These are phyloP conservation scores for Euthynnus affinis DNA, from an alignment of 2,797 vertebrate genomes.

Conservation along the genomic window DNA sequence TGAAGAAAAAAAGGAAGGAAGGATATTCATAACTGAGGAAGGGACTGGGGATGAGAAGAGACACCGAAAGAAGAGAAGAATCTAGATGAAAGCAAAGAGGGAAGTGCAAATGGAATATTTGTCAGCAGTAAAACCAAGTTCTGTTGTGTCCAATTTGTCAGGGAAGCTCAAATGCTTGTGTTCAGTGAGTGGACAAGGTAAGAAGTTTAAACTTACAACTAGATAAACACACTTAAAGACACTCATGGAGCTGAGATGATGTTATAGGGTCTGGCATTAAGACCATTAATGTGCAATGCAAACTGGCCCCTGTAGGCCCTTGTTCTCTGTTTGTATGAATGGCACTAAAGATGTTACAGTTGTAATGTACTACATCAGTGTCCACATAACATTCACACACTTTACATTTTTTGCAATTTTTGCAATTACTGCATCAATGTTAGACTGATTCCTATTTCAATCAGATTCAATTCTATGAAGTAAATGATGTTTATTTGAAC, in stretches of 20 bases:
- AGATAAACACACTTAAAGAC: neutral
- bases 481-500: too few relatives aligned
- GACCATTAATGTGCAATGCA: neutral
- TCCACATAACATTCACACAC: too few relatives aligned
- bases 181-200: constrained; percentile 5
- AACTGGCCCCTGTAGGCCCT: neutral
- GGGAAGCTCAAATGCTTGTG: constrained; percentile 7
- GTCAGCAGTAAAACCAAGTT: constrained; percentile 11
- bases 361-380: neutral
- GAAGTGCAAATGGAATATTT: constrained; percentile 6
- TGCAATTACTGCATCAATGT: too few relatives aligned
- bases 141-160: constrained; percentile 1
- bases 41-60: constrained; percentile 11
- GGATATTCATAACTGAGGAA: neutral
- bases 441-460: too few relatives aligned
- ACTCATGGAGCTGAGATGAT: neutral
- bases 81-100: constrained; percentile 19
- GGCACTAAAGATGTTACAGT: neutral
- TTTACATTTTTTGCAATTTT: neutral
- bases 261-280: neutral
- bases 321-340: neutral
- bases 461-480: too few relatives aligned
- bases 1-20: constrained; percentile 13
- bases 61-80: neutral
- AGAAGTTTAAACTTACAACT: neutral